Evolutionary conservation across 2,888 invertebrate genomes (phyloP).

Genomic region (Hirtodrosophila histrioides): DNA sequence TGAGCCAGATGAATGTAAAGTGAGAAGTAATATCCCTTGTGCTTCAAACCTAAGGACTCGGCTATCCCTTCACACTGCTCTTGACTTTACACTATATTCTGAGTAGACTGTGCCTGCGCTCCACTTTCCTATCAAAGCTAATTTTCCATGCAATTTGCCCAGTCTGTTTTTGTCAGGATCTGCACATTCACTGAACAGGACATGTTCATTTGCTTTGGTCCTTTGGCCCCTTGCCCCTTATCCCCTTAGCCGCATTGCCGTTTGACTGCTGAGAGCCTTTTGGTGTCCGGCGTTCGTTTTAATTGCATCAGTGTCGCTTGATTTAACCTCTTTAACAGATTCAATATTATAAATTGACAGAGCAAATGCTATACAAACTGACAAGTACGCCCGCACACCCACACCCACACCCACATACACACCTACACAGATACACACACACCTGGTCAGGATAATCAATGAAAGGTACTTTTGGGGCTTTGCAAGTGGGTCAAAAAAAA

Average conservation of each 20-base stretch:
- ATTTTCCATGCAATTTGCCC: slow-evolving; percentile 73
- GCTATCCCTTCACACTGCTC: too few relatives aligned
- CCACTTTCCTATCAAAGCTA: slow-evolving; percentile 45
- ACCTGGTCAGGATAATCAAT: slow-evolving; percentile 52
- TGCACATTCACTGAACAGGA: slow-evolving; percentile 4
- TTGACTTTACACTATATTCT: too few relatives aligned
- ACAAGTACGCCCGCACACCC: slow-evolving; percentile 3
- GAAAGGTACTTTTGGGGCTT: slow-evolving; percentile 22
- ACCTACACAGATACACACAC: neutral
- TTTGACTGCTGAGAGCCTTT: slow-evolving; percentile 14
- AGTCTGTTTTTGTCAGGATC: slow-evolving; percentile 1
- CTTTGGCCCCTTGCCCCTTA: slow-evolving; percentile 6
- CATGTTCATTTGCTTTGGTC: slow-evolving; percentile 1
- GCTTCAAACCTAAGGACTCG: too few relatives aligned
- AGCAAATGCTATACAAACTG: slow-evolving; percentile 30
- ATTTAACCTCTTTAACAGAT: slow-evolving; percentile 64
- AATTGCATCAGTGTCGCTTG: slow-evolving; percentile 75
- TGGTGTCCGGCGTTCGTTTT: slow-evolving; percentile 53
- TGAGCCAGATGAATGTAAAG: too few relatives aligned
- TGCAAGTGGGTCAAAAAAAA: slow-evolving; percentile 41
- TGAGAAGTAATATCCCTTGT: too few relatives aligned
- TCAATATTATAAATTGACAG: slow-evolving; percentile 54
- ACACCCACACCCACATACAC: slow-evolving; percentile 4
- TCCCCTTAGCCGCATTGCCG: slow-evolving; percentile 4
- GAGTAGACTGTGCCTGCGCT: too few relatives aligned